Evolutionary conservation across 2,797 vertebrate species (phyloP).

Genomic region (Helostoma temminkii): DNA sequence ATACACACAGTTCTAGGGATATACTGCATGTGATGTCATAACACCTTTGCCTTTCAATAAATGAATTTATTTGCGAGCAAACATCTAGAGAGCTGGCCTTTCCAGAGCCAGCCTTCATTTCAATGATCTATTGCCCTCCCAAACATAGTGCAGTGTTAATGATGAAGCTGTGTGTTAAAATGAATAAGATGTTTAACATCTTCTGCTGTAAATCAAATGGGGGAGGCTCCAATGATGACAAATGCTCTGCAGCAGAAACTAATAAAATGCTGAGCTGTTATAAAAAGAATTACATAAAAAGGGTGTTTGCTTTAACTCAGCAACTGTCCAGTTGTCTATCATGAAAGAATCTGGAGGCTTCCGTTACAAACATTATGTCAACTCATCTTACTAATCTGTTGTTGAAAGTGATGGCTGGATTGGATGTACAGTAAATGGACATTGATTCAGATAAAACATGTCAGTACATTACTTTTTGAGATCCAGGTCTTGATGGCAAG

Average conservation of each 20-base stretch:
- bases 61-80: slow-evolving; percentile 65
- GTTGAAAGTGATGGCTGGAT: background rate
- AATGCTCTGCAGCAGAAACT: slow-evolving; percentile 69
- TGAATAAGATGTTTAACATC: slow-evolving; percentile 69
- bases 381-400: slow-evolving; percentile 12
- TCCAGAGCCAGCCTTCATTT: slow-evolving; percentile 61
- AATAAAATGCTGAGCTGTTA: slow-evolving; percentile 57
- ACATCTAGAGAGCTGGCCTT: slow-evolving; percentile 72
- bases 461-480: slow-evolving; percentile 82
- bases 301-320: slow-evolving; percentile 25
- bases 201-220: slow-evolving; percentile 63
- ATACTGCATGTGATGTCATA: slow-evolving; percentile 62
- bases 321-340: slow-evolving; percentile 5
- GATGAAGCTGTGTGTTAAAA: slow-evolving; percentile 73
- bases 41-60: slow-evolving; percentile 54
- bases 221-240: slow-evolving; percentile 73
- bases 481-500: slow-evolving; percentile 43
- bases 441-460: background rate
- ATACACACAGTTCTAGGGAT: slow-evolving; percentile 47
- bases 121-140: slow-evolving; percentile 62
- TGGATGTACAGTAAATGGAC: background rate
- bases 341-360: slow-evolving; percentile 19
- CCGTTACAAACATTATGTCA: slow-evolving; percentile 12
- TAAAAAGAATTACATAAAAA: slow-evolving; percentile 46
- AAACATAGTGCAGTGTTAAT: slow-evolving; percentile 63